A percentile compares a stretch with the other conserved stretches of the same genome.
Conservation (phyloP, 2,797 vertebrate species). For the Halcyon smyrnensis region DNA sequence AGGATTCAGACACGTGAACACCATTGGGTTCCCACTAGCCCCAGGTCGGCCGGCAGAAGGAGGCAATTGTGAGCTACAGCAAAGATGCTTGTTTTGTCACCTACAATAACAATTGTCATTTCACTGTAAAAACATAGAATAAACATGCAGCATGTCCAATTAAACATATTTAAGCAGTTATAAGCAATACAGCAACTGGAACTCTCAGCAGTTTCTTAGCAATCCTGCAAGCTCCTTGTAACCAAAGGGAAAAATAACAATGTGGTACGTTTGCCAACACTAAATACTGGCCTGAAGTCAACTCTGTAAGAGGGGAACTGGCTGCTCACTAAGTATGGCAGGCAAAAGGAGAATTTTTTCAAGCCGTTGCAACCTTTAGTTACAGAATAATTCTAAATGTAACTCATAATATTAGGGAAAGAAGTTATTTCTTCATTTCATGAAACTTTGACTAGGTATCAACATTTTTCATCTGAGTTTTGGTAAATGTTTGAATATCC, state of each 20-base stretch:
- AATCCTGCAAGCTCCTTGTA: background rate
- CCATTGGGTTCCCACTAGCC: background rate
- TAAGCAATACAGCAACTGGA: background rate
- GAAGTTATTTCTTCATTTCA: background rate
- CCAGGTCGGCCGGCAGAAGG: background rate
- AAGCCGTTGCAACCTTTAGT: background rate
- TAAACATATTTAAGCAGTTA: background rate
- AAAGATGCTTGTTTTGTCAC: background rate
- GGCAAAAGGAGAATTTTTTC: background rate
- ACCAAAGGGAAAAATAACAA: background rate
- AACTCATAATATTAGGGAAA: background rate
- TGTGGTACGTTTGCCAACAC: background rate
- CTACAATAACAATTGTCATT: background rate
- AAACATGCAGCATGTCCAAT: background rate
- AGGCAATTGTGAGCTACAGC: fast-evolving
- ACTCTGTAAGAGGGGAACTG: background rate
- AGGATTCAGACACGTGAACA: fast-evolving
- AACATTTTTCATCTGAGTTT: background rate
- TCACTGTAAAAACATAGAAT: background rate
- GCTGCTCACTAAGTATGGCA: background rate
- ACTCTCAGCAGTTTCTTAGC: background rate
- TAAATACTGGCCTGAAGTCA: background rate
- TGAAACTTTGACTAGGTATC: background rate
- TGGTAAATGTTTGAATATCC: background rate
- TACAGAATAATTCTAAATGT: background rate